These are phyloP conservation scores for Thera britannica DNA, from an alignment of 2,888 invertebrate species.

Conservation along the genomic window DNA sequence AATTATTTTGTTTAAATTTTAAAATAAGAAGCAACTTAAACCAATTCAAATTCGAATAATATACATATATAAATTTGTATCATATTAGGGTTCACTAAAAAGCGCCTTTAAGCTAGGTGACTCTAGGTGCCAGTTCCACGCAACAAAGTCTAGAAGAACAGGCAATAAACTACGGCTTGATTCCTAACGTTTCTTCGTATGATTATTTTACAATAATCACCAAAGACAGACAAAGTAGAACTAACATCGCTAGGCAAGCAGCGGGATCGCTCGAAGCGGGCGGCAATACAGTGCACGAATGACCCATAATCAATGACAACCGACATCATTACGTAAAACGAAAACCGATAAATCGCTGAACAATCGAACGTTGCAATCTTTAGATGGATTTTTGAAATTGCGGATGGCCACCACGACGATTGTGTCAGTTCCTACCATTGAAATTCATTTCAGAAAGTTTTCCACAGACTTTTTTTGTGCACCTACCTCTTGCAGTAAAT, in stretches of 20 bases:
- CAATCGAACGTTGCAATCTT: slow-evolving; percentile 42
- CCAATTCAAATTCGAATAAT: too few species aligned
- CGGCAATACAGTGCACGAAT: slow-evolving; percentile 46
- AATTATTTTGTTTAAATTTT: too few species aligned
- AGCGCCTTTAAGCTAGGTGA: too few species aligned
- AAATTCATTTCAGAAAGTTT: slow-evolving; percentile 6
- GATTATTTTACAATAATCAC: too few species aligned
- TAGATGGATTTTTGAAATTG: slow-evolving; percentile 35
- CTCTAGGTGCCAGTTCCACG: too few species aligned
- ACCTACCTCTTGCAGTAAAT: too few species aligned
- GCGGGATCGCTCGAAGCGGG: slow-evolving; percentile 48
- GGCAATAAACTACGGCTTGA: too few species aligned
- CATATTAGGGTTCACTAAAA: too few species aligned
- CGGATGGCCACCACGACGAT: slow-evolving; percentile 26
- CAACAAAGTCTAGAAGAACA: too few species aligned
- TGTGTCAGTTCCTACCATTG: slow-evolving; percentile 25
- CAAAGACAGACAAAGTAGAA: slow-evolving; percentile 18
- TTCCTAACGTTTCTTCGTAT: too few species aligned
- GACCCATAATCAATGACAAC: slow-evolving; percentile 62
- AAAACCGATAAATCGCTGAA: slow-evolving; percentile 43
- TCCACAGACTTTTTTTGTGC: background rate
- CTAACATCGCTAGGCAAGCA: slow-evolving; percentile 41
- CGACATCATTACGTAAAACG: slow-evolving; percentile 52
- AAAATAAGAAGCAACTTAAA: too few species aligned
- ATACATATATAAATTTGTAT: too few species aligned